Evolutionary conservation across 2,113 vertebrate species (phyloP), one percentile per base, ranked within the genome.

Genomic region (Odontophorus gujanensis): DNA sequence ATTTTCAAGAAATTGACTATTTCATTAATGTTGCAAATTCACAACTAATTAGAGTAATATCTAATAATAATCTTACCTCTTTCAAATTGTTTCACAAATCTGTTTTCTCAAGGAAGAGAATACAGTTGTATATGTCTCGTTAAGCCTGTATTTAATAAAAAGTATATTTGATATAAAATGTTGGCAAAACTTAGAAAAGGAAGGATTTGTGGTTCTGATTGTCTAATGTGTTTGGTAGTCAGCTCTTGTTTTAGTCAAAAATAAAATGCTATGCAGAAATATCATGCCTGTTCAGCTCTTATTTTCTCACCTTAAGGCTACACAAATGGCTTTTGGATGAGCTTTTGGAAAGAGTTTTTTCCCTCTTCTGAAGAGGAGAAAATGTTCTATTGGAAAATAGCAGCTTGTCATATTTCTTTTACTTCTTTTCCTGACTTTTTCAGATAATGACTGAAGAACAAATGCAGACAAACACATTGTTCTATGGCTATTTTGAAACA

Each of bases 351-450:
- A 53, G 26, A 53, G 13, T 28, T 53, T 53, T 53, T 28, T 15
- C 26, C 25, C 25, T 53, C 25, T 53, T 28, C 28, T 53, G 51
- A 53, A 71, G 77, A 83, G 87, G 55, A 9, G 69, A 58, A 89
- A 75, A 82, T 59, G 42, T 83, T 65, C 89, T 68, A 51, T 65
- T 90, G 90, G 80, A 94, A 85, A 86, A 94, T 32, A 59, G 7
- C 65, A 25, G 13, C 57, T 83, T 61, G 73, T 76, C 14, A 57
- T 71, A 85, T 15, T 82, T 51, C 13, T 43, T 20, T 71, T 75
- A 67, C 82, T 66, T 45, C 28, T 75, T 47, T 71, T 65, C 36
- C 38, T 85, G 61, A 30, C 69, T 40, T 87, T 93, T 94, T 89
- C 67, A 50, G 74, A 59, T 81, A 90, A 90, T 69, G 61, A 89